These are phyloP conservation scores for Patiria pectinifera DNA, from an alignment of 53 echinoderm and acorn worm genomes.

Conservation along the genomic window DNA sequence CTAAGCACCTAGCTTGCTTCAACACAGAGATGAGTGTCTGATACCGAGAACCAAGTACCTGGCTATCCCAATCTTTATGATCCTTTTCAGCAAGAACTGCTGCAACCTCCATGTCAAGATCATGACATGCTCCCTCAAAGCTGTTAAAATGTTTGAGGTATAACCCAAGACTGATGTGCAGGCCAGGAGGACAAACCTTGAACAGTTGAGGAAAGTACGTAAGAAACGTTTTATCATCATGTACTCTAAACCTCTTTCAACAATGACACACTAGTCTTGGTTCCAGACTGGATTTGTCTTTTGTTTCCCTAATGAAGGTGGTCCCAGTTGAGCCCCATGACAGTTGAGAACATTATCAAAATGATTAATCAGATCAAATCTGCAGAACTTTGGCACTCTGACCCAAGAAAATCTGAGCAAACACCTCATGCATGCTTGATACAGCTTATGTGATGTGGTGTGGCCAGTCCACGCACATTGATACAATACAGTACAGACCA, in stretches of 20 bases:
- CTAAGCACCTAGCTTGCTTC: slow-evolving; percentile 25
- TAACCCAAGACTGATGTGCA: slow-evolving; percentile 21
- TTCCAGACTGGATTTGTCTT: no score
- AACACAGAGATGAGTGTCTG: neutral
- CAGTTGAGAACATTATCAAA: no score
- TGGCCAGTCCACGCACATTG: no score
- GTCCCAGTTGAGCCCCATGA: no score
- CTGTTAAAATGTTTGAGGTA: slow-evolving; percentile 19
- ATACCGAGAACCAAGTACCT: neutral
- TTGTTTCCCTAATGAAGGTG: neutral
- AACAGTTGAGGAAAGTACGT: neutral
- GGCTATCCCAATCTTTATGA: neutral
- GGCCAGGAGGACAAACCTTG: slow-evolving; percentile 28
- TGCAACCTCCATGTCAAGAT: slow-evolving; percentile 21
- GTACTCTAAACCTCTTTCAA: no score
- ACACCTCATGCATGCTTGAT: no score
- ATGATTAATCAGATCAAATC: no score
- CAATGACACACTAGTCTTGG: no score
- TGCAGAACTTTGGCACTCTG: no score
- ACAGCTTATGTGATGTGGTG: no score
- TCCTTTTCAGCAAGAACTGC: neutral
- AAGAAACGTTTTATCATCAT: neutral
- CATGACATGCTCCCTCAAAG: slow-evolving; percentile 23
- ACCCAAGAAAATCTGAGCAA: no score
- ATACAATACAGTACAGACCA: no score